Base-by-base conservation (phyloP, 1,140 invertebrate species). In the Drosophila mauritiana region DNA sequence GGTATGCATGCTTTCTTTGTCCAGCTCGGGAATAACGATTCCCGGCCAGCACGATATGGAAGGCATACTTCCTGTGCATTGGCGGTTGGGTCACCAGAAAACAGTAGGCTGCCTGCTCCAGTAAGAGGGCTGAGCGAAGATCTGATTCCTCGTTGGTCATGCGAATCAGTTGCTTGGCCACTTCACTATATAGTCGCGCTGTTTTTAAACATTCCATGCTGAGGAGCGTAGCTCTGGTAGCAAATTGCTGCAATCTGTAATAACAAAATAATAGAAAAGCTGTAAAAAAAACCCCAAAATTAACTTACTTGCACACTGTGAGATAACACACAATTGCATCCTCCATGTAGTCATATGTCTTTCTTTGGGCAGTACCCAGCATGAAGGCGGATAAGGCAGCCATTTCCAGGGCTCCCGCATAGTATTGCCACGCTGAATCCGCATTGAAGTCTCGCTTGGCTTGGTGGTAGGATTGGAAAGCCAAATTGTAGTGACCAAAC, bases 381-480 rank as follows among this genome's bases (percentile, higher is more conserved):
- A 99, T 97, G 88, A 98, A 99, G 1, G 97, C 96, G 65, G 97
- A 96, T 0, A 99, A 92, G 3, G 97, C 97, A 5, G 98, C 98
- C 98, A 99, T 99, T 94, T 99, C 98, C 43, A 98, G 93, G 17
- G 98, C 98, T 12, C 98, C 98, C 10, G 98, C 98, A 93, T 97
- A 99, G 92, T 98, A 98, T 12, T 99, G 93, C 98, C 98, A 99
- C 0, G 98, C 98, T 83, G 98, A 97, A 92, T 99, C 98, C 15
- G 96, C 96, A 80, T 97, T 96, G 92, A 99, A 99, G 90, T 99
- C 99, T 67, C 98, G 95, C 93, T 99, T 99, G 11, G 98, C 97
- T 15, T 97, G 95, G 92, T 99, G 98, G 93, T 99, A 99, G 0
- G 97, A 95, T 88, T 94, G 97, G 93, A 98, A 99, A 1, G 99